phyloP scores from a whole-genome alignment of 2,888 invertebrate genomes.

The Limnephilus marmoratus region DNA sequence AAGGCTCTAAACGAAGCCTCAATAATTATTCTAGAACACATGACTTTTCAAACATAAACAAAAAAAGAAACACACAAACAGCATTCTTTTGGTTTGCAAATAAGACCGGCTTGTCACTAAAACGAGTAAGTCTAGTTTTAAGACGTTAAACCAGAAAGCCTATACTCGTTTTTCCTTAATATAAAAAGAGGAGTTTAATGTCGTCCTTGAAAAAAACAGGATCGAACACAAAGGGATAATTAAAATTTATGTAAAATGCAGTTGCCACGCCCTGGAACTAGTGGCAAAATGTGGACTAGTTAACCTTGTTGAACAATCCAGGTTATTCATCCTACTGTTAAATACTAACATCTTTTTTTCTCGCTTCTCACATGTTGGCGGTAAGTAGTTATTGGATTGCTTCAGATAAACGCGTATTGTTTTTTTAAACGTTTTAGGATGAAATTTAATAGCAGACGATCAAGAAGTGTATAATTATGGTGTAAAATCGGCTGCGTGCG shows the following conservation, averaged over 20 bases:
- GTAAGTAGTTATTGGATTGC: background rate
- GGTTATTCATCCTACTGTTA: background rate
- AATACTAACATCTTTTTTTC: background rate
- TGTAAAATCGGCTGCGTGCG: background rate
- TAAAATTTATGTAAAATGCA: background rate
- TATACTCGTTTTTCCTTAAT: background rate
- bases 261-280: background rate
- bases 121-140: background rate
- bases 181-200: background rate
- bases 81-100: background rate
- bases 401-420: background rate
- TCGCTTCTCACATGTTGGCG: background rate
- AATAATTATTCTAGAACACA: too few relatives aligned
- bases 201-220: background rate
- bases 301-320: background rate
- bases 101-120: background rate
- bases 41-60: background rate
- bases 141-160: background rate
- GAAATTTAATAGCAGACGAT: background rate
- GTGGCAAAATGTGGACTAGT: background rate
- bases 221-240: background rate
- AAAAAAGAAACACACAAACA: background rate
- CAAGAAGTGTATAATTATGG: background rate
- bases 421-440: background rate
- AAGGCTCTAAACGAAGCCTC: background rate